Evolutionary conservation across 2,113 vertebrate species (phyloP).

Genomic region (Nesoenas mayeri): DNA sequence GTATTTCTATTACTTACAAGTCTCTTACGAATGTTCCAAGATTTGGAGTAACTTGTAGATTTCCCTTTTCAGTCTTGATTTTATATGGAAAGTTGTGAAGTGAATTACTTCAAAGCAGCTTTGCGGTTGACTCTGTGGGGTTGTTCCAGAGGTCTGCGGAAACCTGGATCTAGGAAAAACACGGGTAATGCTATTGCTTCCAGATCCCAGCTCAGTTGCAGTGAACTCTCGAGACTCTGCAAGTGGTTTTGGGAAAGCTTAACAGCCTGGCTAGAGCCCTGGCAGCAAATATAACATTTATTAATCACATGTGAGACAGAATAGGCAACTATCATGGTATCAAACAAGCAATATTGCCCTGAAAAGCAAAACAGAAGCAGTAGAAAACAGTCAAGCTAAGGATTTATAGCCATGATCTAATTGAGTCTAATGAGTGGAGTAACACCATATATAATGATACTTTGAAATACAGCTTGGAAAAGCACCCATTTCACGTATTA

Average conservation of each 20-base stretch:
- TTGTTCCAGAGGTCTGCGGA: slow-evolving; percentile 45
- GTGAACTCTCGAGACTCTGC: background rate
- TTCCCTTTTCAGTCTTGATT: slow-evolving; percentile 22
- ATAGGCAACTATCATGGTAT: background rate
- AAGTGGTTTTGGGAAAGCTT: background rate
- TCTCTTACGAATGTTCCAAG: background rate
- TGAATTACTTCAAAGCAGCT: background rate
- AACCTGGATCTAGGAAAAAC: slow-evolving; percentile 11
- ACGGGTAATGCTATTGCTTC: background rate
- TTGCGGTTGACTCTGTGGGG: slow-evolving; percentile 10
- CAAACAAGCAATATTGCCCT: background rate
- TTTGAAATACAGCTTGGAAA: slow-evolving; percentile 21
- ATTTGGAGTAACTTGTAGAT: background rate
- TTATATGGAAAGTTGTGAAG: background rate
- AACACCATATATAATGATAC: background rate
- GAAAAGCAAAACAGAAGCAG: background rate
- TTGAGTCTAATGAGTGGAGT: background rate
- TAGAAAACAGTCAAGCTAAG: slow-evolving; percentile 10
- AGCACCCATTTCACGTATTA: background rate
- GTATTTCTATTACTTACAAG: slow-evolving; percentile 8
- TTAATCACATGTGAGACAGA: background rate
- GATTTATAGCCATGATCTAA: slow-evolving; percentile 22
- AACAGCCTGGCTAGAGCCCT: background rate
- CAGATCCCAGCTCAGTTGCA: background rate
- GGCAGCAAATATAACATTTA: background rate